Base-by-base conservation (phyloP, 1,140 invertebrate genomes). In the Dufourea novaeangliae region DNA sequence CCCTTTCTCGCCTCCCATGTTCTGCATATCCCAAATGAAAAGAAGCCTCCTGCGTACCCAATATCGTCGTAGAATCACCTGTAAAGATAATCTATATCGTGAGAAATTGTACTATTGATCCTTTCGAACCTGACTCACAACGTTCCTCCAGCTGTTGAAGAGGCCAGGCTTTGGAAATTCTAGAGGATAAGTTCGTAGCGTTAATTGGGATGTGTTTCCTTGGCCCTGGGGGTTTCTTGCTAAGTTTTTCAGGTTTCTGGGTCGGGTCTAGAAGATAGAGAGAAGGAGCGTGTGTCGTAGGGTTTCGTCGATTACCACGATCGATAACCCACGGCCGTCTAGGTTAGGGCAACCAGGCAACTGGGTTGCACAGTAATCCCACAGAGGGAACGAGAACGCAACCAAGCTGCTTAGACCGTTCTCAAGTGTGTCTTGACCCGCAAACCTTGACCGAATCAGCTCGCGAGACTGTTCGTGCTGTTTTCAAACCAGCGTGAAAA, bases 371-470 rank as follows among this genome's bases (percentile, higher is more conserved):
- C 41, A 20, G 29, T 25, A 37, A 63, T 37, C 29, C 22, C 8
- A 10, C 27, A 0, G 8, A 17, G 0, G 20, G 10, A 62, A 37
- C 34, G 56, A 39, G 56, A 20, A 46, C n/a, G 56, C 29, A 44
- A 25, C 39, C 41, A 50, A 72, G 69, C 69, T 11, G 57, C 41
- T 63, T 27, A 22, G 39, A 34, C 29, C 29, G 41, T 17, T 66
- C 5, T n/a, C 63, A 17, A 50, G 41, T 25, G 41, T 34, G 25
- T 27, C 69, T 62, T 61, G 41, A 72, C 57, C 57, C 22, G 57
- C 20, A 50, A 72, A 72, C 69, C 69, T 72, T 72, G 69, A 72
- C 69, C 56, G 41, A 72, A 37, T 50, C 69, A 37, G 11, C 1
- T 8, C n/a, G 6, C 1, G 27, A 34, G 20, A 44, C 54, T 44